Evolutionary conservation across 2,888 invertebrate species (phyloP).

Genomic region (Cataglyphis livida): DNA sequence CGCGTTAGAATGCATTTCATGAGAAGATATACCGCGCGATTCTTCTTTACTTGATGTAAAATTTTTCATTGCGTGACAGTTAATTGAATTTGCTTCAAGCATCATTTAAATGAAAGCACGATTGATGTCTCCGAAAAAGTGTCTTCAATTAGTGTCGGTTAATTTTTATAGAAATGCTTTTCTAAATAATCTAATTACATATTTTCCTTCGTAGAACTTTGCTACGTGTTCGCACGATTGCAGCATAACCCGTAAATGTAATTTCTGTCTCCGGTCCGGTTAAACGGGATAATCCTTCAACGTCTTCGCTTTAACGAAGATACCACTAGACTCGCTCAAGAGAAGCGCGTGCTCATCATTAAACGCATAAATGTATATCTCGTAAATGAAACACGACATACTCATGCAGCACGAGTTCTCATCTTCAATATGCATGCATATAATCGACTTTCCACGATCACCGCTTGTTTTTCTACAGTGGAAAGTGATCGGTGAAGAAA

Average conservation of each 20-base stretch:
- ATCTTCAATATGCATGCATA: not conserved
- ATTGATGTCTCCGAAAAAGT: not conserved
- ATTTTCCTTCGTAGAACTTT: not conserved
- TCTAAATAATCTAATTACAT: not conserved
- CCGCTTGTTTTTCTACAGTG: conserved; percentile 49
- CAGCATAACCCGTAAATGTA: not conserved
- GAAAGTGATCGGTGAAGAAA: conserved; percentile 15
- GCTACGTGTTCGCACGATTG: not conserved
- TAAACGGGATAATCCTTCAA: conserved; percentile 45
- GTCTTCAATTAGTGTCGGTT: not conserved
- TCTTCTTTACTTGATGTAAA: conserved; percentile 35
- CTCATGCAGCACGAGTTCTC: conserved; percentile 27
- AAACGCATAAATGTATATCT: conserved; percentile 48
- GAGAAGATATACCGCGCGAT: conserved; percentile 20
- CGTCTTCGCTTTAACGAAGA: conserved; percentile 50
- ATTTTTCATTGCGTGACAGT: conserved; percentile 28
- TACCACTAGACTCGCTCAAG: conserved; percentile 11
- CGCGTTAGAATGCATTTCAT: not conserved
- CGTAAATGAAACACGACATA: conserved; percentile 25
- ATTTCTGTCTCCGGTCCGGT: conserved; percentile 19
- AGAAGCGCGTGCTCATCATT: conserved; percentile 18
- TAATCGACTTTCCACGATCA: conserved; percentile 55
- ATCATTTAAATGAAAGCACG: conserved; percentile 15
- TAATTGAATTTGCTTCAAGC: conserved; percentile 24
- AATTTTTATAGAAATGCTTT: not conserved